These are phyloP conservation scores for Parazoanthus atlanticus DNA, from an alignment of 92 coral and sea anemone genomes.

Conservation along the genomic window DNA sequence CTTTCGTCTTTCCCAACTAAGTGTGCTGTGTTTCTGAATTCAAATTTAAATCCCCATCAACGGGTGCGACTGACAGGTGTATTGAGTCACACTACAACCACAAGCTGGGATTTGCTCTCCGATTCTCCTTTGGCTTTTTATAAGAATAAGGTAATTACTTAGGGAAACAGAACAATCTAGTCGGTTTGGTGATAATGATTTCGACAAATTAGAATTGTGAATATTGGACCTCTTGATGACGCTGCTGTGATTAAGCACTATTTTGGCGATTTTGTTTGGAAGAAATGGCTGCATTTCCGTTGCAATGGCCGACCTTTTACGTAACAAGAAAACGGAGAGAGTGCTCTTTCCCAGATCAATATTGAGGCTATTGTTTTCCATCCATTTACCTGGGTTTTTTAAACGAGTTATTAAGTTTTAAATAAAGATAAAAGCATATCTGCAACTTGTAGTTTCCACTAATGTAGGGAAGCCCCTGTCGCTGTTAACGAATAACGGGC, in stretches of 20 bases:
- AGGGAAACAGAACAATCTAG: background rate
- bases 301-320: background rate
- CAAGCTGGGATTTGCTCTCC: background rate
- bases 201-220: background rate
- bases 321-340: background rate
- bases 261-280: constrained; percentile 1
- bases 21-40: too few relatives aligned
- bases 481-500: too few relatives aligned
- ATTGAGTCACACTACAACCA: too few relatives aligned
- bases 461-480: too few relatives aligned
- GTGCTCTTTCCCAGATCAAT: constrained; percentile 21
- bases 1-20: too few relatives aligned
- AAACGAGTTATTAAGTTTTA: background rate
- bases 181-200: background rate
- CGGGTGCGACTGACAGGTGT: background rate
- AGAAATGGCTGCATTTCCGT: constrained; percentile 23
- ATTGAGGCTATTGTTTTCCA: constrained; percentile 6
- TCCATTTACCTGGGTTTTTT: background rate
- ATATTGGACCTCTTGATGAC: background rate
- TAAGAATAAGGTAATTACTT: background rate
- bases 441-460: background rate
- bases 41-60: background rate
- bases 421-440: background rate
- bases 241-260: background rate
- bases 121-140: background rate